phyloP scores from a whole-genome alignment of 2,113 vertebrate species.

The Platycercus adscitus region DNA sequence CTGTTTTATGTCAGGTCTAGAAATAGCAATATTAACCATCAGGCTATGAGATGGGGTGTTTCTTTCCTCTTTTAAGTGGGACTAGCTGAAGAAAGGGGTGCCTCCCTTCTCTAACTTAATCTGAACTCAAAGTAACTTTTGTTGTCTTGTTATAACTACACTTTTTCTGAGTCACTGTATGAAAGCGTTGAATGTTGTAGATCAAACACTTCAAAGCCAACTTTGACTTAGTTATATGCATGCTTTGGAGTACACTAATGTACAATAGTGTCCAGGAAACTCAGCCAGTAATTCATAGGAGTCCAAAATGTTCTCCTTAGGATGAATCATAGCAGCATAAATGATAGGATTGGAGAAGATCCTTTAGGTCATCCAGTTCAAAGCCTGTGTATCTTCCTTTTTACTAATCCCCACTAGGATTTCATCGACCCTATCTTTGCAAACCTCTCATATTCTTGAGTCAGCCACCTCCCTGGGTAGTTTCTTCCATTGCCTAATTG shows the following conservation, averaged over 20 bases:
- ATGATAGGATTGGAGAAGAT: slow-evolving; percentile 47
- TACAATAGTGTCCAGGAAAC: slow-evolving; percentile 59
- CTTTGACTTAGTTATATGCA: slow-evolving; percentile 43
- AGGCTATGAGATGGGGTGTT: neutral
- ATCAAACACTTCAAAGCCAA: slow-evolving; percentile 64
- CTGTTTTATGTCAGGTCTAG: neutral
- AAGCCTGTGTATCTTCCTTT: slow-evolving; percentile 22
- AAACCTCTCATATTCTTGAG: neutral
- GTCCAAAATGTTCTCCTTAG: slow-evolving; percentile 63
- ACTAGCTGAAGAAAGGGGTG: slow-evolving; percentile 4
- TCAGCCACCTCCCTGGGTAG: neutral
- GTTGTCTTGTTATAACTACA: slow-evolving; percentile 23
- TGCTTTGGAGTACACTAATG: slow-evolving; percentile 58
- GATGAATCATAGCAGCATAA: slow-evolving; percentile 63
- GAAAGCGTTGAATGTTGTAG: slow-evolving; percentile 44
- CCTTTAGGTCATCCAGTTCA: slow-evolving; percentile 15
- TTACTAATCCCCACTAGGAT: slow-evolving; percentile 1
- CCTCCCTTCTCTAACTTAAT: slow-evolving; percentile 44
- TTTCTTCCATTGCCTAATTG: slow-evolving; percentile 51
- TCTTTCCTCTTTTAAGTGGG: neutral
- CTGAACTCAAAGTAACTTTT: slow-evolving; percentile 60
- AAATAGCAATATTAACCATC: slow-evolving; percentile 23
- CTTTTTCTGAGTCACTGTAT: slow-evolving; percentile 54
- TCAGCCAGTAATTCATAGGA: slow-evolving; percentile 58
- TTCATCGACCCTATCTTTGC: neutral